A percentile compares a stretch with the other conserved stretches of the same genome.
Evolutionary conservation across 1,140 invertebrate species (phyloP).

Genomic region (Tetragonula clypearis): DNA sequence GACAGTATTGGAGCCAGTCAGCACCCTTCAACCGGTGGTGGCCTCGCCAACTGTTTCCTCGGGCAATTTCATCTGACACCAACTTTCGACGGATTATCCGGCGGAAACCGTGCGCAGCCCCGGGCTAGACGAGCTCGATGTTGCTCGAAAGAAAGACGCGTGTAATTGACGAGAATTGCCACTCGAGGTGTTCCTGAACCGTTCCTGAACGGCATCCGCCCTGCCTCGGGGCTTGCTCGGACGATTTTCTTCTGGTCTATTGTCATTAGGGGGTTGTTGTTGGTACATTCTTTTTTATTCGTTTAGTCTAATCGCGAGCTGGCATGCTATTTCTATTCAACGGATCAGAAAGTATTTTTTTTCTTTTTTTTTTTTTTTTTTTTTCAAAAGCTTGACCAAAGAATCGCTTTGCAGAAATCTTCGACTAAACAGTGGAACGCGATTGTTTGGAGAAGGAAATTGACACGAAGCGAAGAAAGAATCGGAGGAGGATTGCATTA

Average conservation of each 20-base stretch:
- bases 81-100: conserved; percentile 67
- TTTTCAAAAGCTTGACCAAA: too few relatives aligned
- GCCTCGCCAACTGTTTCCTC: conserved; percentile 58
- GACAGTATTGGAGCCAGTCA: neutral
- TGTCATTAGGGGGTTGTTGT: neutral
- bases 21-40: conserved; percentile 3
- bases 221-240: neutral
- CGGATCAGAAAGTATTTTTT: neutral
- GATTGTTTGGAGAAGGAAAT: neutral
- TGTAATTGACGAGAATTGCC: conserved; percentile 51
- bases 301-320: neutral
- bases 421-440: neutral
- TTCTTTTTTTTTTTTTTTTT: too few relatives aligned
- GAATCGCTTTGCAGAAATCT: neutral
- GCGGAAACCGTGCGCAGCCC: conserved; percentile 18
- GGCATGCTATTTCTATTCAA: too few relatives aligned
- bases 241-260: neutral
- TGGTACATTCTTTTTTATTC: neutral
- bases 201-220: conserved; percentile 24
- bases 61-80: conserved; percentile 74
- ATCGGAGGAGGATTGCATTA: conserved; percentile 17
- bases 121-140: conserved; percentile 4
- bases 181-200: conserved; percentile 31
- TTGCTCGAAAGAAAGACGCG: conserved; percentile 45
- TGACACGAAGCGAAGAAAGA: neutral